Evolutionary conservation across 1,140 invertebrate species (phyloP).

Genomic region (Bombus pascuorum): DNA sequence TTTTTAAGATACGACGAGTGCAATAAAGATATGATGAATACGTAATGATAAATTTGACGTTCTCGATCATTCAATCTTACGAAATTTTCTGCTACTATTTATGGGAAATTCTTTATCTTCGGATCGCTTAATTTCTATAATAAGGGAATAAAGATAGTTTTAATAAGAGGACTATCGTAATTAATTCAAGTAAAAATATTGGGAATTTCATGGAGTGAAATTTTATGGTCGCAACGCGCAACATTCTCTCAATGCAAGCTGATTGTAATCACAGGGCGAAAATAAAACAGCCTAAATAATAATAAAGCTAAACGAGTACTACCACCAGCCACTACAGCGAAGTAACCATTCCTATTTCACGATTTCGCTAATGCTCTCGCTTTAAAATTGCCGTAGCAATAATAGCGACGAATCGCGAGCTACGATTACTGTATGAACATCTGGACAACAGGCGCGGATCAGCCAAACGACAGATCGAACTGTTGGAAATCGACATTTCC

Average conservation of each 20-base stretch:
- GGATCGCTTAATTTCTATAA: too few species aligned
- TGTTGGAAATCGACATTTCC: background rate
- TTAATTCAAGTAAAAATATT: too few species aligned
- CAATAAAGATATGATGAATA: too few species aligned
- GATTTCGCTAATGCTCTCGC: background rate
- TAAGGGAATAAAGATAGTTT: too few species aligned
- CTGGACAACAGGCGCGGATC: background rate
- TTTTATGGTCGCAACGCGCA: background rate
- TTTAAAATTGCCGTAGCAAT: background rate
- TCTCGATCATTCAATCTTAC: too few species aligned
- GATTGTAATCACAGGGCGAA: background rate
- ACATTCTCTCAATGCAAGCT: too few species aligned
- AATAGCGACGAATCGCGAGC: background rate
- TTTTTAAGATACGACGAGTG: background rate
- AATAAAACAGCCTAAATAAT: background rate
- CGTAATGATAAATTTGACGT: too few species aligned
- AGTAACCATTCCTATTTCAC: background rate
- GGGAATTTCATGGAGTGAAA: background rate
- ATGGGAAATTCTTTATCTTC: too few species aligned
- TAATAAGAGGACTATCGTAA: too few species aligned
- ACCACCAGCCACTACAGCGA: background rate
- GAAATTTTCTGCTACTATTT: too few species aligned
- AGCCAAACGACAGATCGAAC: background rate
- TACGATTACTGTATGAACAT: background rate
- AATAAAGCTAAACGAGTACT: background rate